Percentiles rank a stretch among this genome's conserved stretches.
Evolutionary conservation across 2,113 vertebrate species (phyloP).

Genomic region (Cochlearius cochlearius): DNA sequence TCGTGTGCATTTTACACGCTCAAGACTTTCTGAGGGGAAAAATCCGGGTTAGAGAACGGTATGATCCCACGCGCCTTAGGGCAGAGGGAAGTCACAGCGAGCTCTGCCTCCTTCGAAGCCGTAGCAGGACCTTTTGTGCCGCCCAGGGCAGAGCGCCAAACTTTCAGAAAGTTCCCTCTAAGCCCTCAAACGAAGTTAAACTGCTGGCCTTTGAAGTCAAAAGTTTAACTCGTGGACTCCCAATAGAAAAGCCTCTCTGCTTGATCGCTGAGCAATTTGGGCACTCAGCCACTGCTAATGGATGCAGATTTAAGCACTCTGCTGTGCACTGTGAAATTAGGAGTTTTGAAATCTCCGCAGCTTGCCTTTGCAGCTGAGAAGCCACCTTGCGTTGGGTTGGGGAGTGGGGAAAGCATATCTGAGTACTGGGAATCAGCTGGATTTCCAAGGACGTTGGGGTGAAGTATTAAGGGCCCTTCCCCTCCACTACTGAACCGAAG

Average conservation of each 20-base stretch:
- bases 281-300: background rate
- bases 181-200: background rate
- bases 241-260: background rate
- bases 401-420: background rate
- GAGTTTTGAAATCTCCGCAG: background rate
- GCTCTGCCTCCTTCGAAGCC: background rate
- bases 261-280: background rate
- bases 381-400: background rate
- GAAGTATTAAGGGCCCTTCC: background rate
- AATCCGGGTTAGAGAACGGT: background rate
- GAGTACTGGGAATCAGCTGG: background rate
- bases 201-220: background rate
- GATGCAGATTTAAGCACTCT: background rate
- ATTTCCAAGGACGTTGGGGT: background rate
- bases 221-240: background rate
- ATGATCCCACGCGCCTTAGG: accelerated
- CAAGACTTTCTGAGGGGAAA: background rate
- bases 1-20: accelerated
- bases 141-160: background rate
- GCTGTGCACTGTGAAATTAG: background rate
- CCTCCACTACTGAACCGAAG: background rate
- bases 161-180: background rate
- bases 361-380: background rate
- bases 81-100: background rate
- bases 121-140: background rate